Base-by-base conservation (phyloP, 2,797 vertebrate genomes). In the Pangasius djambal region DNA sequence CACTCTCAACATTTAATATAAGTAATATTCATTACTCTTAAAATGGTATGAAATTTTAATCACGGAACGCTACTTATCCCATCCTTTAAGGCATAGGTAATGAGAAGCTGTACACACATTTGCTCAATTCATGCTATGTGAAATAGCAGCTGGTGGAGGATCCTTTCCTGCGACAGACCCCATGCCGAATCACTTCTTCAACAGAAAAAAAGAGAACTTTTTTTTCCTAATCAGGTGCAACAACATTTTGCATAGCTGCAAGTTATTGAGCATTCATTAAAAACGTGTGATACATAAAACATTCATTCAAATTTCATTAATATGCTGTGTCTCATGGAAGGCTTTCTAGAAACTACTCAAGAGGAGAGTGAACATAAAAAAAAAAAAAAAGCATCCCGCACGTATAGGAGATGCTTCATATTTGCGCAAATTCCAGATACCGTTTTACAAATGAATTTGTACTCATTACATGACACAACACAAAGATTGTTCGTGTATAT, bases 151-250 rank as follows among this genome's bases (percentile, higher is more conserved):
- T 13, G 31, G n/a, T n/a, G 50, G 84, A 79, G 61, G 83, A 52
- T 37, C 37, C 52, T 82, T 86, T 63, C 70, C 55, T 70, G 83
- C 20, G 16, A 89, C 88, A 82, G 61, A 69, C 52, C 3, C 20
- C 67, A 86, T 37, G 86, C 77, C 55, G n/a, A 63, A 74, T 85
- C 70, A 86, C 44, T 57, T 78, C 67, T 65, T 78, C 82, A 70
- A 70, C 61, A 82, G 6, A 18, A 48, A 22, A 70, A 59, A 1
- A 22, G 13, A 75, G 4, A 28, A 40, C n/a, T 40, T 34, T 72
- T 83, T 52, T 10, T 77, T n/a, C 34, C 52, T 57, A 25, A 8
- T 15, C 81, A 48, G 37, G 81, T 83, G 81, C 37, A 65, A 40
- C n/a, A 34, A 31, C 20, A 44, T n/a, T 83, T 72, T 86, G 77